These are phyloP conservation scores for Percina caprodes DNA, from an alignment of 2,113 vertebrate species.

Conservation along the genomic window DNA sequence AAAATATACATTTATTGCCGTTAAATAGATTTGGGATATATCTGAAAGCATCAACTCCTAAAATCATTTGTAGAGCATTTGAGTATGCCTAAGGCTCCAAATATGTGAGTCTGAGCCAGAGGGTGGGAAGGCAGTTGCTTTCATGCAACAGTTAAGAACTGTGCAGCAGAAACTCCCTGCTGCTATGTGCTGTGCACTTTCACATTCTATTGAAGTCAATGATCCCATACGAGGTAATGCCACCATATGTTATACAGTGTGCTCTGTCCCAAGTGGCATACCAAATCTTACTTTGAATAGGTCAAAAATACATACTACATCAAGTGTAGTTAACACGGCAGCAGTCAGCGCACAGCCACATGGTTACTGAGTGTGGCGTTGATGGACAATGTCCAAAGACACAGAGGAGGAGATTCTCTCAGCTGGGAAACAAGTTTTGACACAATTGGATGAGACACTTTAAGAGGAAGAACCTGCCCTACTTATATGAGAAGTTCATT, in stretches of 20 bases:
- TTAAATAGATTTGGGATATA: slow-evolving; percentile 59
- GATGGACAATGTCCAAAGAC: too few relatives aligned
- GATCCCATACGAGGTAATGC: not conserved
- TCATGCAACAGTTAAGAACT: not conserved
- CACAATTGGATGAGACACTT: too few relatives aligned
- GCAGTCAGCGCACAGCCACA: too few relatives aligned
- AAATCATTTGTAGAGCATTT: slow-evolving; percentile 70
- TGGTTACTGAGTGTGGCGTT: too few relatives aligned
- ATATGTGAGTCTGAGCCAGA: slow-evolving; percentile 51
- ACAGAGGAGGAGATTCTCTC: too few relatives aligned
- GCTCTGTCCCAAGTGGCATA: not conserved
- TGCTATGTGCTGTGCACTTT: not conserved
- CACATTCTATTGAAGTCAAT: not conserved
- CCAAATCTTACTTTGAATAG: not conserved
- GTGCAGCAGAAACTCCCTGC: not conserved
- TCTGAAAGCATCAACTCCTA: slow-evolving; percentile 61
- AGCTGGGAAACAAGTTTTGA: too few relatives aligned
- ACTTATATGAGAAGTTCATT: too few relatives aligned
- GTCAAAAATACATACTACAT: too few relatives aligned
- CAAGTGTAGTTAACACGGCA: not conserved
- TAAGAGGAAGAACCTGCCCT: too few relatives aligned
- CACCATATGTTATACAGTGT: not conserved
- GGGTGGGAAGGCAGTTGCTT: slow-evolving; percentile 52
- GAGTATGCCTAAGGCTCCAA: slow-evolving; percentile 35
- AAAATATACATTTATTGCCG: slow-evolving; percentile 67